These are phyloP conservation scores for Zaprionus vittiger DNA, from an alignment of 1,140 invertebrate species.

Conservation along the genomic window DNA sequence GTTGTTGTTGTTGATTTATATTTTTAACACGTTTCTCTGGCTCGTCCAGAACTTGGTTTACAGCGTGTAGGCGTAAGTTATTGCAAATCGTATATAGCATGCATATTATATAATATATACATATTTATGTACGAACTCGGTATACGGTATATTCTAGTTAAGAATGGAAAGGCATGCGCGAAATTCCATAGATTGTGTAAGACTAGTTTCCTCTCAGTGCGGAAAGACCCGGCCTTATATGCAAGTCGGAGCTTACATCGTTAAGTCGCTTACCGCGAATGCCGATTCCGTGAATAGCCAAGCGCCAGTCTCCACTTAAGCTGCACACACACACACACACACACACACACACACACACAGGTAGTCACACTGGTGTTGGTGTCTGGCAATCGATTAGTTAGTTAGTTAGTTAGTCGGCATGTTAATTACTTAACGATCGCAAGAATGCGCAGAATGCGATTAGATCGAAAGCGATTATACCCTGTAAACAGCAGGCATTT, in stretches of 20 bases:
- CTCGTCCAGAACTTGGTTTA: conserved; percentile 15
- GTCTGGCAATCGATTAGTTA: conserved; percentile 2
- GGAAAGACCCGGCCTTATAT: conserved; percentile 53
- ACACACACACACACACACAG: neutral
- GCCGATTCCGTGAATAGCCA: conserved; percentile 48
- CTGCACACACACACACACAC: neutral
- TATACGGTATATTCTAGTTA: conserved; percentile 22
- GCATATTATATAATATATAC: neutral
- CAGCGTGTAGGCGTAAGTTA: conserved; percentile 34
- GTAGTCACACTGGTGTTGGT: neutral
- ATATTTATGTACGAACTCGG: neutral
- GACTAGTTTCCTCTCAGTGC: conserved; percentile 31
- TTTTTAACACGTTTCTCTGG: conserved; percentile 59
- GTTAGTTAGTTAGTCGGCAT: conserved; percentile 27
- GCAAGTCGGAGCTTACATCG: neutral
- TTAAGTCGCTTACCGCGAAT: conserved; percentile 36
- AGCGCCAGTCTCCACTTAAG: conserved; percentile 31
- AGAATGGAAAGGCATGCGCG: conserved; percentile 34
- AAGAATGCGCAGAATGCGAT: conserved; percentile 20
- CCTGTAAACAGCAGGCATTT: neutral
- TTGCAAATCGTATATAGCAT: neutral
- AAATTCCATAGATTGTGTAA: conserved; percentile 64
- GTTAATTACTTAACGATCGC: conserved; percentile 20
- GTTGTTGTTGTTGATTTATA: conserved; percentile 38
- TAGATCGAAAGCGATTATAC: conserved; percentile 9